phyloP scores from a whole-genome alignment of 2,888 invertebrate genomes.

The Beris chalybata region DNA sequence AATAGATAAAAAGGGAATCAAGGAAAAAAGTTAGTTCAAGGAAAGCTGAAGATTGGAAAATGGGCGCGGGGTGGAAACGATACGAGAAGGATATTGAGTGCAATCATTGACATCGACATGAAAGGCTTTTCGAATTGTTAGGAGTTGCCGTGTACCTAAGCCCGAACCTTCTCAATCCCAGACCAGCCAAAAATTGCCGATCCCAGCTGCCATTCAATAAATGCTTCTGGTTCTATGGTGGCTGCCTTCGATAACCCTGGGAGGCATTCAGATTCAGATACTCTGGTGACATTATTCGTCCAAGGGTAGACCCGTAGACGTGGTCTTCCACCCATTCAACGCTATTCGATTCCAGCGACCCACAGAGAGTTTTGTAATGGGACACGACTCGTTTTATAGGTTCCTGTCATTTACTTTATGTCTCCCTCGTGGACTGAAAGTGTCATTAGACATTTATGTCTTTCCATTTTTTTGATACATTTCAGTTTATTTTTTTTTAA shows the following conservation, averaged over 20 bases:
- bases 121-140: conserved; percentile 23
- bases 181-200: conserved; percentile 11
- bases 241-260: conserved; percentile 25
- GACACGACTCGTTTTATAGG: conserved; percentile 25
- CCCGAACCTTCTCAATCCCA: conserved; percentile 20
- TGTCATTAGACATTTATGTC: conserved; percentile 20
- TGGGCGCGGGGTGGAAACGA: no score
- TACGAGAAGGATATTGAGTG: conserved; percentile 16
- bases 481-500: no score
- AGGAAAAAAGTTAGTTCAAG: no score
- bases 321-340: conserved; percentile 1
- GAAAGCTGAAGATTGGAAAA: no score
- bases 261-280: conserved; percentile 24
- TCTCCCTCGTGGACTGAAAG: conserved; percentile 23
- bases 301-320: not conserved
- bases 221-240: conserved; percentile 10
- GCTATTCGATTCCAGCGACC: not conserved
- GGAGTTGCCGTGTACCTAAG: conserved; percentile 10
- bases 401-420: conserved; percentile 25
- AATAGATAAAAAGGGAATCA: no score
- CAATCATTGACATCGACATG: conserved; percentile 27
- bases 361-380: conserved; percentile 16
- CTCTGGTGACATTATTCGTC: not conserved
- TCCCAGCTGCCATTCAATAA: conserved; percentile 18
- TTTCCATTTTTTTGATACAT: not conserved